Evolutionary conservation across 1,140 invertebrate genomes (phyloP).

Genomic region (Cardiocondyla obscurior): DNA sequence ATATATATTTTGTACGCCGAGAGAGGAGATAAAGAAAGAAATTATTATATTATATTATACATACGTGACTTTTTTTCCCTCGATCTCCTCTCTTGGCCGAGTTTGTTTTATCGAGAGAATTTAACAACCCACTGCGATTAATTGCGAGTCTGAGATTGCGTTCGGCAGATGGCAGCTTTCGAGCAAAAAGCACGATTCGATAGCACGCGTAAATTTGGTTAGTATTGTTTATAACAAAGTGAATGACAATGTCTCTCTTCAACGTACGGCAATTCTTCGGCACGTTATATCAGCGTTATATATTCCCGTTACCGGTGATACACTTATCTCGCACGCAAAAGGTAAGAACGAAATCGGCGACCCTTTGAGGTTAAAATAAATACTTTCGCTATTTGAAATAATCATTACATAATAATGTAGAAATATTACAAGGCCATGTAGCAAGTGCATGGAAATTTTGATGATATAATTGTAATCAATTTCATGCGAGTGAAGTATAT

Average conservation of each 20-base stretch:
- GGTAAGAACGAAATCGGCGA: conserved; percentile 70
- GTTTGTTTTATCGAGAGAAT: background rate
- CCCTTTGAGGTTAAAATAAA: conserved; percentile 69
- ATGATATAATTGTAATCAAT: background rate
- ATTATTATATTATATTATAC: too few relatives aligned
- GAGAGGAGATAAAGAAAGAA: too few relatives aligned
- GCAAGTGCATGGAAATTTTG: conserved; percentile 6
- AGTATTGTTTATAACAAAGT: conserved; percentile 54
- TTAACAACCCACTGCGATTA: background rate
- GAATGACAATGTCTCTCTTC: conserved; percentile 73
- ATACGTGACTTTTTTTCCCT: too few relatives aligned
- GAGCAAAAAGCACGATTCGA: background rate
- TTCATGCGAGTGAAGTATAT: background rate
- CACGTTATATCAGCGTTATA: conserved; percentile 72
- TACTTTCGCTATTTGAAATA: conserved; percentile 45
- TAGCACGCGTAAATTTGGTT: conserved; percentile 16
- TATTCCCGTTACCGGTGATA: conserved; percentile 74
- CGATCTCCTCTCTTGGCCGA: too few relatives aligned
- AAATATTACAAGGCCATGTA: background rate
- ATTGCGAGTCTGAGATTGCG: background rate
- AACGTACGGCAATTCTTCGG: conserved; percentile 74
- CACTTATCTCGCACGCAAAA: conserved; percentile 81
- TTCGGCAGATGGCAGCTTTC: background rate
- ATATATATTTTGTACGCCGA: too few relatives aligned
- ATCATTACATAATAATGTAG: conserved; percentile 73